A percentile compares a stretch with the other conserved stretches of the same genome.
Conservation (phyloP, 2,797 vertebrate species). For the Synanceia verrucosa region DNA sequence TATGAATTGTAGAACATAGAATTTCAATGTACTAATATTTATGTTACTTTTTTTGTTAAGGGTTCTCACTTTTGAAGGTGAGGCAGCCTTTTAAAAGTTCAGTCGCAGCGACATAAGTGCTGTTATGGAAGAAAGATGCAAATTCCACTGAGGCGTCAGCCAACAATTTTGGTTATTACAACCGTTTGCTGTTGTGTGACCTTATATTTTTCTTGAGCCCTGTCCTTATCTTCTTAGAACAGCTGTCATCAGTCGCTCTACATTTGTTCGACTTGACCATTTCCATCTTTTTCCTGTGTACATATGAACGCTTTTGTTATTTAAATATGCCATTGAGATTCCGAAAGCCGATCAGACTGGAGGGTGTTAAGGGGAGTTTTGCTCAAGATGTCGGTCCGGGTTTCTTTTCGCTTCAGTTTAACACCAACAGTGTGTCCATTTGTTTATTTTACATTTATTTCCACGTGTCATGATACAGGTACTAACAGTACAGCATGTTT, state of each 20-base stretch:
- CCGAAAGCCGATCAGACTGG: not conserved
- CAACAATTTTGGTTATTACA: slow-evolving; percentile 41
- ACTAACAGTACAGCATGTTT: slow-evolving; percentile 48
- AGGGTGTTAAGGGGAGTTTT: slow-evolving; percentile 7
- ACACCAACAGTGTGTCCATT: not conserved
- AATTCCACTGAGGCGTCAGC: slow-evolving; percentile 44
- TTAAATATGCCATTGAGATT: slow-evolving; percentile 49
- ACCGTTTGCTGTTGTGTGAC: slow-evolving; percentile 35
- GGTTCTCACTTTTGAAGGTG: not conserved
- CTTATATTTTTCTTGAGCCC: slow-evolving; percentile 31
- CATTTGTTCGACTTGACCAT: slow-evolving; percentile 9
- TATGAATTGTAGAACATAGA: slow-evolving; percentile 15
- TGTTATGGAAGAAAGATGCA: slow-evolving; percentile 30
- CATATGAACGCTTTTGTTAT: slow-evolving; percentile 49
- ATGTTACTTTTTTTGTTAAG: slow-evolving; percentile 5
- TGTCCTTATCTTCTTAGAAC: slow-evolving; percentile 23
- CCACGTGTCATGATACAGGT: slow-evolving; percentile 49
- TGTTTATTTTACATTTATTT: slow-evolving; percentile 27
- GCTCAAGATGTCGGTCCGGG: not conserved
- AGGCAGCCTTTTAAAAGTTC: not conserved
- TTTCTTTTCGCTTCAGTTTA: slow-evolving; percentile 6
- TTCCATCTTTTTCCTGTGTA: slow-evolving; percentile 32
- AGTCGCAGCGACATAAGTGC: slow-evolving; percentile 17
- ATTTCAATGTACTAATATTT: slow-evolving; percentile 62
- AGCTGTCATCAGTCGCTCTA: slow-evolving; percentile 17